Conservation (phyloP, 1,140 invertebrate genomes). For the Bombus sibiricus region DNA sequence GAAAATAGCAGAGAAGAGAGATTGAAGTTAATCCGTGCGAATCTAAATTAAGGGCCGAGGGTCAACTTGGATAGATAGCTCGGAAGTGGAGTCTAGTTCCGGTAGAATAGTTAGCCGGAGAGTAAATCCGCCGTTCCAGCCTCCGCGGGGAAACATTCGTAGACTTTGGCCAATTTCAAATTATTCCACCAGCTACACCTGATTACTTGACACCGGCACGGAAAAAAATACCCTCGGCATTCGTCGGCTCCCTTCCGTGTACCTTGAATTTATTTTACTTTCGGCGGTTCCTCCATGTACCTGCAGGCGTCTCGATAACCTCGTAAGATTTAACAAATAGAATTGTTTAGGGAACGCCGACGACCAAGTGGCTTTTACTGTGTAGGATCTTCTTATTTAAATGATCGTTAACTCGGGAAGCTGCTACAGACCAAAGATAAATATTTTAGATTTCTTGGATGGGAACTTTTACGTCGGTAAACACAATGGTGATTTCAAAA, state of each 20-base stretch:
- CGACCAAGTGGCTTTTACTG: not conserved
- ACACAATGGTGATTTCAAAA: no score
- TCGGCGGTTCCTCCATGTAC: not conserved
- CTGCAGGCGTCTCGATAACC: no score
- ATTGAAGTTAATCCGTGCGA: slow-evolving; percentile 31
- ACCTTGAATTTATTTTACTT: not conserved
- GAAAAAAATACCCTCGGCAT: not conserved
- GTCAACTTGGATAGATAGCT: slow-evolving; percentile 38
- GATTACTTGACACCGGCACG: slow-evolving; percentile 30
- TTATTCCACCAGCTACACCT: slow-evolving; percentile 36
- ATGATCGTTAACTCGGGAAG: not conserved
- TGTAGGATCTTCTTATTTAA: not conserved
- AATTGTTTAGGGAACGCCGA: not conserved
- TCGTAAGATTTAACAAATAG: not conserved
- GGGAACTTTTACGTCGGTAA: not conserved
- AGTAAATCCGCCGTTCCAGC: slow-evolving; percentile 35
- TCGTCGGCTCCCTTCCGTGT: not conserved
- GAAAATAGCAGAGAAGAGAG: not conserved
- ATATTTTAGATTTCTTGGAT: not conserved
- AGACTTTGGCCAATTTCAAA: slow-evolving; percentile 39
- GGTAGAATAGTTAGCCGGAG: slow-evolving; percentile 27
- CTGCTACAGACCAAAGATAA: not conserved
- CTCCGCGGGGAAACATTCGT: slow-evolving; percentile 38
- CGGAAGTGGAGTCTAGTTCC: slow-evolving; percentile 24
- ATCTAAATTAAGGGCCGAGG: slow-evolving; percentile 46